Evolutionary conservation across 2,113 vertebrate genomes (phyloP).

Genomic region (Eurystomus gularis): DNA sequence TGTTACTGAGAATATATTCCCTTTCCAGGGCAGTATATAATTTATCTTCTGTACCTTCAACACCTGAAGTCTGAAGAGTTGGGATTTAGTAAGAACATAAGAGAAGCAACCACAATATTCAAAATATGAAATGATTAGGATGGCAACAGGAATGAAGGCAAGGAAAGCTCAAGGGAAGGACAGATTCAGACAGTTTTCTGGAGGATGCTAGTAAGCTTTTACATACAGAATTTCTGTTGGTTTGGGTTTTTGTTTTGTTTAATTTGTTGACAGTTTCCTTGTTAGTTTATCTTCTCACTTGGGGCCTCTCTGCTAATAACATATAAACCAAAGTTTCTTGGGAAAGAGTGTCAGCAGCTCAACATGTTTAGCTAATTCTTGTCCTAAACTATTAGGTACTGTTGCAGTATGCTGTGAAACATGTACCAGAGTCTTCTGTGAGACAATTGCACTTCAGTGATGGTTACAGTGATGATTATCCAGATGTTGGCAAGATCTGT

Average conservation of each 20-base stretch:
- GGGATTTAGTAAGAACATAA: not conserved
- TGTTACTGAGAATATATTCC: not conserved
- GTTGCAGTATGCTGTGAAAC: not conserved
- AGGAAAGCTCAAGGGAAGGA: not conserved
- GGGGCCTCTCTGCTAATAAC: not conserved
- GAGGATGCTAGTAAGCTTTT: not conserved
- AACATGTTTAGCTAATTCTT: not conserved
- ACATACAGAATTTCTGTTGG: not conserved
- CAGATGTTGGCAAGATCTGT: not conserved
- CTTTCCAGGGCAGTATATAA: not conserved
- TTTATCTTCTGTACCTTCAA: not conserved
- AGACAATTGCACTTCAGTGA: not conserved
- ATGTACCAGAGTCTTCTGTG: accelerated
- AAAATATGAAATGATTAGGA: not conserved
- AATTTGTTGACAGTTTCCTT: not conserved
- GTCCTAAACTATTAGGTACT: not conserved
- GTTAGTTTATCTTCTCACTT: not conserved
- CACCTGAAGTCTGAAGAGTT: not conserved
- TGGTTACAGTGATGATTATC: not conserved
- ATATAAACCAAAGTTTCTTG: not conserved
- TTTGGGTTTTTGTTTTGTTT: not conserved
- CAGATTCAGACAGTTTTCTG: not conserved
- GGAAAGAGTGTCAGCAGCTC: not conserved
- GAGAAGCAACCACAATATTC: not conserved
- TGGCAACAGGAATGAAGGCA: not conserved